Conservation (phyloP, 2,113 vertebrate genomes). For the Sialia sialis region DNA sequence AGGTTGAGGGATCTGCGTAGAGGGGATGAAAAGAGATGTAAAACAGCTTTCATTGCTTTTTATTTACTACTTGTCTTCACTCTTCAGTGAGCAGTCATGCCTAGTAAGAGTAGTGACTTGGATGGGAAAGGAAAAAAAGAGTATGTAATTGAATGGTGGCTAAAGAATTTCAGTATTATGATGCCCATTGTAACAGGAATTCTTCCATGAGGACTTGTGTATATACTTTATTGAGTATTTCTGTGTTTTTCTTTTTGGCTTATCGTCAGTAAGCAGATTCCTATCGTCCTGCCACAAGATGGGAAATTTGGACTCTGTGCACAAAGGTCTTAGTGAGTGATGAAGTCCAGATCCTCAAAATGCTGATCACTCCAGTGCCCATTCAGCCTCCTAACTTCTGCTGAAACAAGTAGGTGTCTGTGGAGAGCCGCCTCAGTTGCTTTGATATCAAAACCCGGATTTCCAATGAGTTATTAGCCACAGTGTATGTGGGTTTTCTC, state of each 20-base stretch:
- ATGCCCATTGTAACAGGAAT: neutral
- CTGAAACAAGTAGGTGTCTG: neutral
- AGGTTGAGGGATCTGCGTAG: neutral
- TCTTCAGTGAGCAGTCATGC: neutral
- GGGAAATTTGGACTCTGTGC: neutral
- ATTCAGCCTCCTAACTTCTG: neutral
- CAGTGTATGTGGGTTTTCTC: neutral
- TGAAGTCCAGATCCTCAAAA: neutral
- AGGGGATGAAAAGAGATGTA: neutral
- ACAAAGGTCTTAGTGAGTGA: neutral
- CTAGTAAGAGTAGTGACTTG: neutral
- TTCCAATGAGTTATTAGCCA: neutral
- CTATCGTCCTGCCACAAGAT: neutral
- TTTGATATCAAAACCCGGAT: neutral
- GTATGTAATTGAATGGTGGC: neutral
- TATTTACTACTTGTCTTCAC: conserved; percentile 16
- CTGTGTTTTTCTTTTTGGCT: neutral
- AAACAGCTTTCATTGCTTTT: neutral
- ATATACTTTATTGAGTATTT: neutral
- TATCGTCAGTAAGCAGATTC: neutral
- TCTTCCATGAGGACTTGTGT: neutral
- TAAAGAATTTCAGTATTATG: neutral
- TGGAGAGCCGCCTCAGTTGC: fast-evolving
- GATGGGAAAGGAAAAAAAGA: neutral
- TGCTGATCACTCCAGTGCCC: neutral